phyloP scores from a whole-genome alignment of 2,888 invertebrate species.

The Cantharis flavilabris region DNA sequence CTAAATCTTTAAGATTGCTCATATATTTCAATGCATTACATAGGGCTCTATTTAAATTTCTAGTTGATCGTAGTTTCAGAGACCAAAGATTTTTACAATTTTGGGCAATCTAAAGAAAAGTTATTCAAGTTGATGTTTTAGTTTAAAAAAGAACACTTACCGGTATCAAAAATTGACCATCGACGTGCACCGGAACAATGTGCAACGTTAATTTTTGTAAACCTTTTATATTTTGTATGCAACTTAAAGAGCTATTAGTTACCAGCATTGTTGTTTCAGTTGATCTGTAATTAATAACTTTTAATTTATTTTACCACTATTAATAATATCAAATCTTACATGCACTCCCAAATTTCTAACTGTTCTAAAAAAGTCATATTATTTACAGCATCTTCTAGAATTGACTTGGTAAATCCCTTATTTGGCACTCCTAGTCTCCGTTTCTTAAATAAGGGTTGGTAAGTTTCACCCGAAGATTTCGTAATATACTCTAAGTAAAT shows the following conservation, averaged over 20 bases:
- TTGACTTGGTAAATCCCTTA: background rate
- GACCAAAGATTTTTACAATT: background rate
- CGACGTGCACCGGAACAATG: background rate
- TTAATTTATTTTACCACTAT: background rate
- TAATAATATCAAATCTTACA: too few relatives aligned
- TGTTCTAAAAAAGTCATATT: conserved; percentile 1
- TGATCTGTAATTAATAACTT: background rate
- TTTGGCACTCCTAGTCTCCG: conserved; percentile 3
- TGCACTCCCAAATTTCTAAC: conserved; percentile 13
- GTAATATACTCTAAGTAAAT: background rate
- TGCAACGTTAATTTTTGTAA: conserved; percentile 5
- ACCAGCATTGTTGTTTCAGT: background rate
- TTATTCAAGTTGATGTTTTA: background rate
- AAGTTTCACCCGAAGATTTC: background rate
- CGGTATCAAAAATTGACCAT: background rate
- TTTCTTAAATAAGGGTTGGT: background rate
- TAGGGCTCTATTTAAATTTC: background rate
- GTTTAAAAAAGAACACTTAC: background rate
- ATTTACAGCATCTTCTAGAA: conserved; percentile 7
- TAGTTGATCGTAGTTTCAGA: background rate
- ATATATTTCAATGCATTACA: background rate
- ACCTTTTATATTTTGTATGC: background rate
- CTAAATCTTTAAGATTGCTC: background rate
- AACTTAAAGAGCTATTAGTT: background rate
- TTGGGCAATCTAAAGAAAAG: conserved; percentile 3